Conservation (phyloP, 2,113 vertebrate species). For the Sphaerodactylus townsendi region DNA sequence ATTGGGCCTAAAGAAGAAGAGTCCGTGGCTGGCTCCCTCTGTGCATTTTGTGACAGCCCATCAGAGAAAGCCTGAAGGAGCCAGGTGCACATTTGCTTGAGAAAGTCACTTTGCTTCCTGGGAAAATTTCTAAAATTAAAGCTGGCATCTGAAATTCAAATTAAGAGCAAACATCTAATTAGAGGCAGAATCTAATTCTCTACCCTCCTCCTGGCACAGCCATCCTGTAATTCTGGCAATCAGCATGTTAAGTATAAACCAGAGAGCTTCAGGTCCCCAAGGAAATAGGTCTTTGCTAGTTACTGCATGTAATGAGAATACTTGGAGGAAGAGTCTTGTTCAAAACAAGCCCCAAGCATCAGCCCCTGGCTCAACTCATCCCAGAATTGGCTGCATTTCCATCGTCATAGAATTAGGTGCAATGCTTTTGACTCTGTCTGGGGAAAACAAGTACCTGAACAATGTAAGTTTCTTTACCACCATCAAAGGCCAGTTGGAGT, state of each 20-base stretch:
- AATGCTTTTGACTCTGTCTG: accelerated
- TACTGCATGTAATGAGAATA: neutral
- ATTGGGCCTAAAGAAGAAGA: neutral
- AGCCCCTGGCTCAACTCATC: neutral
- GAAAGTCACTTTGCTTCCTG: conserved; percentile 65
- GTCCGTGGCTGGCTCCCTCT: neutral
- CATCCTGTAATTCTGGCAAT: conserved; percentile 80
- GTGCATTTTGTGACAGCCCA: neutral
- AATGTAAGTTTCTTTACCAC: accelerated
- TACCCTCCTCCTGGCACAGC: conserved; percentile 67
- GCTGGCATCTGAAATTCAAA: conserved; percentile 82
- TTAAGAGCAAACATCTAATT: conserved; percentile 82
- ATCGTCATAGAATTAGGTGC: accelerated
- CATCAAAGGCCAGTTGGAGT: accelerated
- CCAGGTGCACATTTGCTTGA: conserved; percentile 55
- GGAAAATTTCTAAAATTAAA: conserved; percentile 80
- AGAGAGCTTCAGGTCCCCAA: conserved; percentile 38
- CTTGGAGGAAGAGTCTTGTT: neutral
- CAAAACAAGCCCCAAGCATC: neutral
- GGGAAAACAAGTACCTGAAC: accelerated
- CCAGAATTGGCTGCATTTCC: neutral
- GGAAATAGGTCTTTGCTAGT: conserved; percentile 22
- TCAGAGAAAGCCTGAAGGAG: neutral
- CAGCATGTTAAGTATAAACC: conserved; percentile 74
- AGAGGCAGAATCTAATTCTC: conserved; percentile 79